These are phyloP conservation scores for Chloropsis hardwickii DNA, from an alignment of 2,113 vertebrate genomes.

Conservation along the genomic window DNA sequence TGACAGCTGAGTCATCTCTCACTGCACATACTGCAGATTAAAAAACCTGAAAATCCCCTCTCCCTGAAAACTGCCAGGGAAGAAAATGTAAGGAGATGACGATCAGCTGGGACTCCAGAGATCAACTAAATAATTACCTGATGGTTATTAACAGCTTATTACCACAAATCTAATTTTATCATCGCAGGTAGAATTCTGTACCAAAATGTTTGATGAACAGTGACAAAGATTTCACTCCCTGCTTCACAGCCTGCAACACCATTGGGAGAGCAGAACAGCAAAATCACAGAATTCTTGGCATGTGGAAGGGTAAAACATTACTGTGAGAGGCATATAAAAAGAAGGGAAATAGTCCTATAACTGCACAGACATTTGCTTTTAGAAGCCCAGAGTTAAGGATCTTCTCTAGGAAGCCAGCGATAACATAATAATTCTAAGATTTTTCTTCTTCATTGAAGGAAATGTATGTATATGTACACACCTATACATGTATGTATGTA, in stretches of 20 bases:
- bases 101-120: background rate
- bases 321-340: background rate
- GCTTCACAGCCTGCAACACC: background rate
- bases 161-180: background rate
- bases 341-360: background rate
- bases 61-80: background rate
- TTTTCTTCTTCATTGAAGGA: background rate
- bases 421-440: background rate
- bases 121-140: background rate
- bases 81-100: background rate
- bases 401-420: background rate
- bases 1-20: background rate
- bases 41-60: background rate
- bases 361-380: background rate
- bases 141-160: background rate
- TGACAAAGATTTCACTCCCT: background rate
- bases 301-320: background rate
- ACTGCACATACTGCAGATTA: background rate
- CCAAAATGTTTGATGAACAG: background rate
- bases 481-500: accelerated
- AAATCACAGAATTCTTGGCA: background rate
- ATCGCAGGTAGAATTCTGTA: background rate
- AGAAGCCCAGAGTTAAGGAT: background rate
- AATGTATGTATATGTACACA: accelerated
- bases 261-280: background rate